Conservation (phyloP, 2,113 vertebrate species). For the Nycticebus coucang region DNA sequence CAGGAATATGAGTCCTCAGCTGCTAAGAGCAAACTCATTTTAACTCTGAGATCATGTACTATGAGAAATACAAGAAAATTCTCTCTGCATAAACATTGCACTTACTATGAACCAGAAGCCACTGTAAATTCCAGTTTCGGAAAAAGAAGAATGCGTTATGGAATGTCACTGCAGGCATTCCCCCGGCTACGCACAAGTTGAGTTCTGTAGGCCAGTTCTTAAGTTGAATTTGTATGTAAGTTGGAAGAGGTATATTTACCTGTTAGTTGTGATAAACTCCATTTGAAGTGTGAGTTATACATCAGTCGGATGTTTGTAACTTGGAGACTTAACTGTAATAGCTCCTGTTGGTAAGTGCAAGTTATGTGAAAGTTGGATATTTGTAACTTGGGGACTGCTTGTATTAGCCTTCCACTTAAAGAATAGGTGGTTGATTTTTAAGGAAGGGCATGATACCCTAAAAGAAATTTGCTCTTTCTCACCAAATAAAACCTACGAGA, state of each 20-base stretch:
- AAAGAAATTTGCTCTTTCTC: background rate
- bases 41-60: background rate
- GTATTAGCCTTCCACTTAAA: background rate
- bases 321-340: too few relatives aligned
- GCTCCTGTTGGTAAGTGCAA: too few relatives aligned
- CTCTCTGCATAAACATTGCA: background rate
- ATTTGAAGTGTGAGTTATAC: too few relatives aligned
- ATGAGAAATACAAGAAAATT: background rate
- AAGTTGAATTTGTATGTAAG: too few relatives aligned
- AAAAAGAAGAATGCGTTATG: background rate
- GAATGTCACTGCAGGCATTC: background rate
- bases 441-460: background rate
- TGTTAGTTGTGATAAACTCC: too few relatives aligned
- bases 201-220: too few relatives aligned
- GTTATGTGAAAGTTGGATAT: too few relatives aligned
- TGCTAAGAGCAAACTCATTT: conserved; percentile 14
- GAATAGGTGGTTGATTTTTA: background rate
- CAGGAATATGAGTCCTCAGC: background rate
- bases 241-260: too few relatives aligned
- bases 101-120: background rate
- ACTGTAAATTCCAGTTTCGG: background rate
- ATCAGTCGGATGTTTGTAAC: too few relatives aligned
- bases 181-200: too few relatives aligned
- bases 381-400: too few relatives aligned
- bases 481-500: background rate